Base-by-base conservation (phyloP, 1,140 invertebrate species). In the Drosophila orena region DNA sequence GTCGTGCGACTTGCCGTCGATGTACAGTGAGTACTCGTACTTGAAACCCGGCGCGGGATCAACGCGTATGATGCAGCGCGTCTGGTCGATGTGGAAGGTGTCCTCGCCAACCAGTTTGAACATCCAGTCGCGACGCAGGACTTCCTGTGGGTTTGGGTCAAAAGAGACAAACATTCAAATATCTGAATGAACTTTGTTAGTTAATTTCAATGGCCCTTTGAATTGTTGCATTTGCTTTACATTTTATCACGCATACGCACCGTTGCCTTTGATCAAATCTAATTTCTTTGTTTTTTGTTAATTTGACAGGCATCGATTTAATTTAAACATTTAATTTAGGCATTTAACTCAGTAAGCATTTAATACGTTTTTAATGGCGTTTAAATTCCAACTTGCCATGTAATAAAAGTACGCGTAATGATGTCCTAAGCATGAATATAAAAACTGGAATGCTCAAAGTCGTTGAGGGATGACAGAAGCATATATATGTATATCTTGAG, bases 101-200 rank as follows among this genome's bases (percentile, higher is more conserved):
- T 94, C 94, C 66, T 94, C 94, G 5, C 97, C 97, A 1, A 98
- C 97, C 44, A 98, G 88, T 91, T 96, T 96, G 90, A 98, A 98
- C 96, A 98, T 97, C 96, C 96, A 98, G 52, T 98, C 96, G 64
- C 94, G 94, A 22, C 95, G 93, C 6, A 96, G 69, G 7, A 97
- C 94, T 92, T 97, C 97, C 96, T 97, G 74, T 38, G 14, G 6
- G 14, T 20, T 4, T 24, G 4, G 8, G 34, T 37, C 14, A 20
- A 35, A 1, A 11, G 6, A 35, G 34, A 12, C 2, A 35, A 35
- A 35, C 11, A 35, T 10, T 35, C 8, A 35, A 35, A 4, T 4
- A 4, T 24, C 0, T 10, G 34, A 4, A 35, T 30, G 30, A 8
- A 10, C 8, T 30, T 30, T 30, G 8, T 30, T 30, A 8, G 7